Evolutionary conservation across 2,113 vertebrate species (phyloP).

Genomic region (Neodontobutis hainanensis): DNA sequence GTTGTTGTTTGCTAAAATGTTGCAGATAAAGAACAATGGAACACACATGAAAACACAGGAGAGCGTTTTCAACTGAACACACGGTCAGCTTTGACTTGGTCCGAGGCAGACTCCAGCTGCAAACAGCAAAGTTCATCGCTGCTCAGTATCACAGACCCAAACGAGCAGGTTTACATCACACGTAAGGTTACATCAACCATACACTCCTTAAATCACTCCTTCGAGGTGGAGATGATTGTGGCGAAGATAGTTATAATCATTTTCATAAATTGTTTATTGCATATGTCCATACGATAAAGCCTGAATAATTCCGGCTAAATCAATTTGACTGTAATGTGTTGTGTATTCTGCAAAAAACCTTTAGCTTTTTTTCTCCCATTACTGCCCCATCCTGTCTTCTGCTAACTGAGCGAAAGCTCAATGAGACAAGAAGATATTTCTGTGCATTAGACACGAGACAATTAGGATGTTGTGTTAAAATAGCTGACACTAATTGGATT

Average conservation of each 20-base stretch:
- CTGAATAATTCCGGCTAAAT: too few species aligned
- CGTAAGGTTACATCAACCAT: slow-evolving; percentile 73
- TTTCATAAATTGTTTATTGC: too few species aligned
- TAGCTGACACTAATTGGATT: background rate
- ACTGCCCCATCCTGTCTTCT: too few species aligned
- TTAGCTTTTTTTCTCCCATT: too few species aligned
- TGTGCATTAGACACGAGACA: too few species aligned
- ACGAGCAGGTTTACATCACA: slow-evolving; percentile 87
- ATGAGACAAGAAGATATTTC: too few species aligned
- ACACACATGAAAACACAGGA: slow-evolving; percentile 54
- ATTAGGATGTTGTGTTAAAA: too few species aligned
- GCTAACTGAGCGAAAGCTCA: too few species aligned
- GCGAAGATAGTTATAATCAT: too few species aligned
- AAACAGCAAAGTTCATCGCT: slow-evolving; percentile 86
- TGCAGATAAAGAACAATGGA: slow-evolving; percentile 22
- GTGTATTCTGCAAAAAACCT: too few species aligned
- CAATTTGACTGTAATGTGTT: too few species aligned
- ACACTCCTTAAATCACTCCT: slow-evolving; percentile 1
- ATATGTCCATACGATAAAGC: too few species aligned
- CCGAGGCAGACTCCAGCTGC: slow-evolving; percentile 89
- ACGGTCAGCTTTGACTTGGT: slow-evolving; percentile 85
- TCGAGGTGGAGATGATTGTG: background rate
- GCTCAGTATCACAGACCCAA: slow-evolving; percentile 84
- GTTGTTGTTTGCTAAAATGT: slow-evolving; percentile 61
- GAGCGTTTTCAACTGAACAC: slow-evolving; percentile 86